Evolutionary conservation across 2,888 invertebrate species (phyloP), one percentile per base, ranked within the genome.

Genomic region (Craniophora ligustri): DNA sequence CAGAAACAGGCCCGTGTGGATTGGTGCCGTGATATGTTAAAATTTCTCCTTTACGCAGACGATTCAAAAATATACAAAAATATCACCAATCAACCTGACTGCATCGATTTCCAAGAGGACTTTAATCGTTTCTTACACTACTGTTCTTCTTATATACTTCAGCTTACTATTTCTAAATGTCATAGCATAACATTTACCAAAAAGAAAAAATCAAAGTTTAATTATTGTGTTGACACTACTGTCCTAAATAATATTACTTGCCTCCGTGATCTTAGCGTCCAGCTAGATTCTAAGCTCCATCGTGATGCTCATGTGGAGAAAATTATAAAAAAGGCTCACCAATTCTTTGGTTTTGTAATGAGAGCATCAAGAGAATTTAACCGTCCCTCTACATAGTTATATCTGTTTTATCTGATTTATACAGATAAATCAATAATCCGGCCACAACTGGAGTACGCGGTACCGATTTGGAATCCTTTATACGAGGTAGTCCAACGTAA

Each of bases 11-110:
- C n/a, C n/a, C n/a, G n/a, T n/a, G n/a, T n/a, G n/a, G n/a, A n/a
- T n/a, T n/a, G n/a, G n/a, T n/a, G n/a, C n/a, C n/a, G n/a, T n/a
- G n/a, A n/a, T n/a, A n/a, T n/a, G n/a, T n/a, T n/a, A 4, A 38
- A 38, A 21, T 38, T 38, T 21, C 19, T 38, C n/a, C 19, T 38
- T 10, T 38, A 38, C 14, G 38, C n/a, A n/a, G n/a, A n/a, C n/a
- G n/a, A n/a, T n/a, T n/a, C n/a, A n/a, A n/a, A n/a, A n/a, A n/a
- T n/a, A n/a, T n/a, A n/a, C 14, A 32, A 32, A 30, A 32, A 14
- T 14, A 32, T 32, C 31, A 14, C 31, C 13, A 32, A 11, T 14
- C 8, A 14, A 32, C 8, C 13, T 32, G 31, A 32, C 14, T 32
- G 31, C 14, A 32, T 32, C 14, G 14, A 32, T 14, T 14, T 32